Evolutionary conservation across 2,113 vertebrate genomes (phyloP).

Genomic region (Cinclus mexicanus): DNA sequence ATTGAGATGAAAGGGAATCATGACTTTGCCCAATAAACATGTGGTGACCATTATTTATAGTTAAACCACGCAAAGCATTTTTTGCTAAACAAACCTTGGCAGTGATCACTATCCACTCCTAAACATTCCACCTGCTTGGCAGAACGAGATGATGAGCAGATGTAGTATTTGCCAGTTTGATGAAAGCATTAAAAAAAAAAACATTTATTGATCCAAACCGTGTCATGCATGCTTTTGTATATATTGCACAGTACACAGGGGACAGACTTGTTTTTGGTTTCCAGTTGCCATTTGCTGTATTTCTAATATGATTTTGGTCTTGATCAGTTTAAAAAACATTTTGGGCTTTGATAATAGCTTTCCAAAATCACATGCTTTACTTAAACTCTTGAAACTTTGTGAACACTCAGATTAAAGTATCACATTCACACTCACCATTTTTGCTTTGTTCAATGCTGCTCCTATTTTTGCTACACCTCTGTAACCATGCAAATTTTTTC

Average conservation of each 20-base stretch:
- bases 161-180: not conserved
- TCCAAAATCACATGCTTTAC: not conserved
- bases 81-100: constrained; percentile 13
- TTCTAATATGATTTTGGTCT: not conserved
- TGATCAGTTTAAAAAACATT: not conserved
- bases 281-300: not conserved
- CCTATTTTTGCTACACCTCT: not conserved
- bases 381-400: not conserved
- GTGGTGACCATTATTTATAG: not conserved
- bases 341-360: not conserved
- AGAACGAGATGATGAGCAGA: not conserved
- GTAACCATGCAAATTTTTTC: not conserved
- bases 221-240: not conserved
- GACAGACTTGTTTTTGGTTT: not conserved
- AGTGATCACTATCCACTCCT: not conserved
- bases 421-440: not conserved
- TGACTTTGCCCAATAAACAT: not conserved
- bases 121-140: not conserved
- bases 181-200: not conserved
- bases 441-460: not conserved
- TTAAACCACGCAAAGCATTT: not conserved
- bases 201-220: not conserved
- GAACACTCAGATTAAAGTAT: not conserved
- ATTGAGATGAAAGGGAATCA: not conserved
- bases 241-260: not conserved